These are phyloP conservation scores for Trinectes maculatus DNA, from an alignment of 2,113 vertebrate species.

Conservation along the genomic window DNA sequence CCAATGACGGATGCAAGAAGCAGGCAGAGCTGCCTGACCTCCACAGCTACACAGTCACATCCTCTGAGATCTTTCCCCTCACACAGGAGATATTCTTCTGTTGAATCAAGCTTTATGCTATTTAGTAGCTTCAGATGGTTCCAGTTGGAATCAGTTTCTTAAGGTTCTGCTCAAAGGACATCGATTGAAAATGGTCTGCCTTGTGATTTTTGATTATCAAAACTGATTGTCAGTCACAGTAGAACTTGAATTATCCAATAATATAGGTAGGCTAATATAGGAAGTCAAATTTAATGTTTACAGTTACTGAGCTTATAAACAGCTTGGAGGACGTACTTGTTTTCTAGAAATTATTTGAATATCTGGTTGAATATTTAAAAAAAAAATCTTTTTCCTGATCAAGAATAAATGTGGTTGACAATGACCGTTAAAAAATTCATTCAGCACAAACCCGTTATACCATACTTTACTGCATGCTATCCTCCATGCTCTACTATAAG, in stretches of 20 bases:
- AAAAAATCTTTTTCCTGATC: slow-evolving; percentile 16
- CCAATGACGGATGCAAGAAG: slow-evolving; percentile 20
- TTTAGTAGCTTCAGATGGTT: slow-evolving; percentile 26
- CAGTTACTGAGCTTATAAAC: not conserved
- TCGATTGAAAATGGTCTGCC: not conserved
- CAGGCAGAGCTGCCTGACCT: slow-evolving; percentile 32
- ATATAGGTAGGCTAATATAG: not conserved
- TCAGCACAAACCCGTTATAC: too few relatives aligned
- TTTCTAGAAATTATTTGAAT: slow-evolving; percentile 3
- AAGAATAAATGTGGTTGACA: too few relatives aligned
- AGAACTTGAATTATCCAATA: too few relatives aligned
- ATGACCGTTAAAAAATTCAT: too few relatives aligned
- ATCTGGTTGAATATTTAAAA: not conserved
- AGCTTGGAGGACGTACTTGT: slow-evolving; percentile 17
- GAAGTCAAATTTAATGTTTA: too few relatives aligned
- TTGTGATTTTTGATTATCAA: slow-evolving; percentile 21
- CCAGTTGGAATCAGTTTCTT: slow-evolving; percentile 22
- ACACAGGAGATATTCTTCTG: slow-evolving; percentile 23
- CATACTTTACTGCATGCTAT: not conserved
- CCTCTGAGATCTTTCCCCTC: slow-evolving; percentile 34
- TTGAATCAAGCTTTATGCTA: slow-evolving; percentile 36
- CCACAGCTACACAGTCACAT: slow-evolving; percentile 28
- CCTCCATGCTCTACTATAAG: not conserved
- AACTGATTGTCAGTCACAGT: not conserved
- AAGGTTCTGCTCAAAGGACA: slow-evolving; percentile 1